Evolutionary conservation across 2,888 invertebrate species (phyloP), one percentile per base, ranked within the genome.

Genomic region (Carcina quercana): DNA sequence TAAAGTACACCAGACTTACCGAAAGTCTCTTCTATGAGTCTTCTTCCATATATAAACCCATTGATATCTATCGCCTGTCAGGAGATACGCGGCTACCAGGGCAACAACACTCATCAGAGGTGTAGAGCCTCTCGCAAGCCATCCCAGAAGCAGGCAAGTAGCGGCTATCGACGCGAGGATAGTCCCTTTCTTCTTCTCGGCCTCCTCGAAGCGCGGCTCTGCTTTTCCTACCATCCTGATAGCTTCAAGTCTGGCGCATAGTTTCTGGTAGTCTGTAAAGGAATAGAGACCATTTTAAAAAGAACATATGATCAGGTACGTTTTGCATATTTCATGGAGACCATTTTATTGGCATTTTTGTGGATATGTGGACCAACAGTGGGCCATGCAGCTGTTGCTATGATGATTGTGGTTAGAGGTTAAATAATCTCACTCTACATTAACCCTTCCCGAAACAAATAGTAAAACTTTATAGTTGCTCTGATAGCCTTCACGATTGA

Each of bases 31-130:
- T 13, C 59, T 58, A 30, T 63, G 57, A 0, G 84, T 84, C 52
- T 78, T 80, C 48, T 62, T 66, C 67, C 73, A 75, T 7, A 84
- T 80, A 43, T 80, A 82, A 17, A 83, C 44, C 84, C 84, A 85
- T 42, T 85, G 82, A 39, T 83, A 82, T 42, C 83, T 55, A 34
- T 79, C 63, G 0, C 84, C 82, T 0, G 79, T 79, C 60, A 82
- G 52, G 28, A 84, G 59, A 35, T 72, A 82, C 0, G 59, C 49
- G 0, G 69, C 53, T 0, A 67, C n/a, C 2, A 69, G 37, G 0
- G 59, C 66, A 4, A 80, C 42, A 2, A 57, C 33, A 1, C 66
- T 59, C 38, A 71, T 13, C 2, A 63, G 29, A 0, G 59, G 38
- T 0, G 65, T 54, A 0, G 59, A 72, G 0, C 54, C 50, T 1